Percentiles rank a stretch among this genome's conserved stretches.
phyloP scores from a whole-genome alignment of 2,888 invertebrate genomes.

The Nesidiocoris tenuis region DNA sequence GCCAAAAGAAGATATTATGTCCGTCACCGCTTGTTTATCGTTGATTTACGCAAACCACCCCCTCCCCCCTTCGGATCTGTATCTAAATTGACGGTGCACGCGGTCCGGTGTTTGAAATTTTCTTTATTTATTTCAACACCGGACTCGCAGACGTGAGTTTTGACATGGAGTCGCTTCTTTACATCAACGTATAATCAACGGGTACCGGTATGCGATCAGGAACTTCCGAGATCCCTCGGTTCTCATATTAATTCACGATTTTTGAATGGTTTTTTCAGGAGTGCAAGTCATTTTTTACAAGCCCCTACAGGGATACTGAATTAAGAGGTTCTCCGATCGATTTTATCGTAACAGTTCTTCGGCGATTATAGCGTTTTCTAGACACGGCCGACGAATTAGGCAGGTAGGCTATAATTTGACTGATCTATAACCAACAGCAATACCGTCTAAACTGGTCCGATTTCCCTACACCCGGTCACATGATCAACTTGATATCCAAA shows the following conservation, averaged over 20 bases:
- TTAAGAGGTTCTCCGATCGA: too few relatives aligned
- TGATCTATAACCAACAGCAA: background rate
- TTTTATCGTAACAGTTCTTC: background rate
- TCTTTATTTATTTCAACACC: background rate
- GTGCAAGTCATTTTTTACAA: background rate
- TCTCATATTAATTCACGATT: background rate
- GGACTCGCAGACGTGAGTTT: background rate
- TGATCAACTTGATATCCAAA: too few relatives aligned
- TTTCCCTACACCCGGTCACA: too few relatives aligned
- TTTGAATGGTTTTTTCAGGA: too few relatives aligned
- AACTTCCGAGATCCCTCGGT: background rate
- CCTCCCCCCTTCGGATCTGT: background rate
- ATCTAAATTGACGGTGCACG: background rate
- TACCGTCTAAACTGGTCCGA: too few relatives aligned
- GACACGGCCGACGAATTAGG: background rate
- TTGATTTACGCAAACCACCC: background rate
- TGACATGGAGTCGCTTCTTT: background rate
- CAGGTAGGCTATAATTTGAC: background rate
- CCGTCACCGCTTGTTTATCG: too few relatives aligned
- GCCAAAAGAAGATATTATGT: background rate
- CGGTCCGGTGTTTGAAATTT: background rate
- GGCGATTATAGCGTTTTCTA: background rate
- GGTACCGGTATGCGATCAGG: too few relatives aligned
- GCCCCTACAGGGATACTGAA: too few relatives aligned
- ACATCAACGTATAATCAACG: background rate